phyloP scores from a whole-genome alignment of 1,140 invertebrate genomes.

The Euwallacea fornicatus region DNA sequence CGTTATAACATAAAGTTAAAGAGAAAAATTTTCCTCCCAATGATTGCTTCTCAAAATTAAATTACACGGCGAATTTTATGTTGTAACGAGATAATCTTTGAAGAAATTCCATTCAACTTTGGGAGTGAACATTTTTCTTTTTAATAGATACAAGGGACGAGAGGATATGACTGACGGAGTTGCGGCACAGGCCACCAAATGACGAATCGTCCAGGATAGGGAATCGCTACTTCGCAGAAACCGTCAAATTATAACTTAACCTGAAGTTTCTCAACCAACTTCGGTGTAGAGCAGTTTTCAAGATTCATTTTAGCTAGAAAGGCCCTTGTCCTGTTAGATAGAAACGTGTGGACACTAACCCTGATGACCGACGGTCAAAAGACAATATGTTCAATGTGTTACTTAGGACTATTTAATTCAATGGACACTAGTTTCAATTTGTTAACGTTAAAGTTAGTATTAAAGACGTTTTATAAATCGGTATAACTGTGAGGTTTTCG shows the following conservation, averaged over 20 bases:
- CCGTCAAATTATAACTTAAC: slow-evolving; percentile 15
- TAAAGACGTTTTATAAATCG: not conserved
- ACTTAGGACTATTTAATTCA: not conserved
- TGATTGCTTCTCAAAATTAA: slow-evolving; percentile 48
- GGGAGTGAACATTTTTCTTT: slow-evolving; percentile 59
- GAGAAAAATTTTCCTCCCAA: slow-evolving; percentile 52
- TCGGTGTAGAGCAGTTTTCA: too few relatives aligned
- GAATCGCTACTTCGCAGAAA: slow-evolving; percentile 8
- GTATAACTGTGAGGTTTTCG: too few relatives aligned
- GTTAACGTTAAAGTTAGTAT: not conserved
- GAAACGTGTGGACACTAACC: too few relatives aligned
- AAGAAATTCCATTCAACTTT: slow-evolving; percentile 35
- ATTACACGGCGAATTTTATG: slow-evolving; percentile 49
- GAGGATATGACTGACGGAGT: slow-evolving; percentile 56
- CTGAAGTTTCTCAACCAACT: too few relatives aligned
- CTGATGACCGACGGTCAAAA: not conserved
- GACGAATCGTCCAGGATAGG: slow-evolving; percentile 17
- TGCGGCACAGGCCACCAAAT: slow-evolving; percentile 20
- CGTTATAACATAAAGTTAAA: slow-evolving; percentile 56
- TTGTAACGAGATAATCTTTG: slow-evolving; percentile 59
- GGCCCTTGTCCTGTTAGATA: too few relatives aligned
- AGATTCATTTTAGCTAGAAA: too few relatives aligned
- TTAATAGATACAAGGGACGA: slow-evolving; percentile 65
- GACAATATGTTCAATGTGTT: slow-evolving; percentile 12
- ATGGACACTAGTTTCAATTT: slow-evolving; percentile 10